phyloP scores from a whole-genome alignment of 1,140 invertebrate genomes.

The Drosophila suzukii region DNA sequence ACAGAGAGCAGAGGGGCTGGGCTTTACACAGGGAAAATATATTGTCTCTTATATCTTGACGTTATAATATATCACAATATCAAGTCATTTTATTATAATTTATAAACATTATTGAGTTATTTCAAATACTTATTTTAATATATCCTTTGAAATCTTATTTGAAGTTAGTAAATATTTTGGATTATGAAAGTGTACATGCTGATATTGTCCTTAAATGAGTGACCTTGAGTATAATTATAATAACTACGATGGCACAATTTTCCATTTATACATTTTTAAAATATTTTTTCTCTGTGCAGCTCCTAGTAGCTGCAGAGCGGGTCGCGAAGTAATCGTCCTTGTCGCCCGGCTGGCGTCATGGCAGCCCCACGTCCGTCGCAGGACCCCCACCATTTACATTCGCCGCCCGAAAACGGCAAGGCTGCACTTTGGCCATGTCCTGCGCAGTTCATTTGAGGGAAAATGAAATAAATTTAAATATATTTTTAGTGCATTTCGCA shows the following conservation, averaged over 20 bases:
- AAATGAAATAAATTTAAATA: conserved; percentile 83
- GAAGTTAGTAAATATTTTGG: too few relatives aligned
- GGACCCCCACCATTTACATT: conserved; percentile 21
- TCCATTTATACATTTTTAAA: neutral
- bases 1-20: conserved; percentile 14
- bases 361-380: conserved; percentile 30
- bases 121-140: too few relatives aligned
- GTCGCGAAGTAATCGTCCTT: conserved; percentile 37
- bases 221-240: neutral
- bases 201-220: too few relatives aligned
- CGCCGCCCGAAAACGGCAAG: conserved; percentile 16
- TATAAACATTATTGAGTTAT: too few relatives aligned
- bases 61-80: too few relatives aligned
- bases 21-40: neutral
- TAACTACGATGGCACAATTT: neutral
- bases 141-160: too few relatives aligned
- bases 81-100: too few relatives aligned
- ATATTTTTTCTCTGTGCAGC: conserved; percentile 5
- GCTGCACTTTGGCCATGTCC: conserved; percentile 46
- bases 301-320: neutral
- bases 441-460: conserved; percentile 77
- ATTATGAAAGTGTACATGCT: too few relatives aligned
- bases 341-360: conserved; percentile 73
- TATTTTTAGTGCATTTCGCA: conserved; percentile 83
- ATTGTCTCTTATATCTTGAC: too few relatives aligned